phyloP scores from a whole-genome alignment of 1,140 invertebrate genomes.

The Drosophila novamexicana region DNA sequence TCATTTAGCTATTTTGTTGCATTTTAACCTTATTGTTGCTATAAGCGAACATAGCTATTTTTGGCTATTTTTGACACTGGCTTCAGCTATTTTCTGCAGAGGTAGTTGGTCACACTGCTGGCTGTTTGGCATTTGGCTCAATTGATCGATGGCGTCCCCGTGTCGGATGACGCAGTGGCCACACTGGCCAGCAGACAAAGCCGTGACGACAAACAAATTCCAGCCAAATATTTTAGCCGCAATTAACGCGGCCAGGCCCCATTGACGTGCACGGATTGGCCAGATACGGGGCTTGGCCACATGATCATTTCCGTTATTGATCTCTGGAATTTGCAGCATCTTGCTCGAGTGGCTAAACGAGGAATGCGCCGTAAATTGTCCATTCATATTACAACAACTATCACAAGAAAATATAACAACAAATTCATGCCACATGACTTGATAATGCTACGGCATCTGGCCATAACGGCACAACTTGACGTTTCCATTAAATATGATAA shows the following conservation, averaged over 20 bases:
- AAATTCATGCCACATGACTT: conserved; percentile 36
- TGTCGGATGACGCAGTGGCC: conserved; percentile 62
- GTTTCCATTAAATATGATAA: background rate
- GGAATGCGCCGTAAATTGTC: conserved; percentile 12
- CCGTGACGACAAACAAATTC: conserved; percentile 73
- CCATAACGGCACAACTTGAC: conserved; percentile 9
- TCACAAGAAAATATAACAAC: background rate
- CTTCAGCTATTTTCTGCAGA: too few species aligned
- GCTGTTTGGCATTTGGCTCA: background rate
- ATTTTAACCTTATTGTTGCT: too few species aligned
- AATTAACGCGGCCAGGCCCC: conserved; percentile 33
- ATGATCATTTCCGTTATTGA: conserved; percentile 60
- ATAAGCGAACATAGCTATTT: too few species aligned
- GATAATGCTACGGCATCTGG: conserved; percentile 24
- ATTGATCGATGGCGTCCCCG: conserved; percentile 61
- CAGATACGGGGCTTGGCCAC: conserved; percentile 28
- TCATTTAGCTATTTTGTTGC: too few species aligned
- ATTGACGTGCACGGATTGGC: conserved; percentile 60
- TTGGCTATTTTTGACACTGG: too few species aligned
- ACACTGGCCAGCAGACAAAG: conserved; percentile 37
- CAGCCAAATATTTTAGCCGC: conserved; percentile 60
- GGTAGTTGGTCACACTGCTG: too few species aligned
- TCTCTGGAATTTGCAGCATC: conserved; percentile 58
- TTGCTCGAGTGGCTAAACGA: conserved; percentile 55
- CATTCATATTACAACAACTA: conserved; percentile 31